These are phyloP conservation scores for Odontocolon sp. DNA, from an alignment of 2,888 invertebrate genomes.

Conservation along the genomic window DNA sequence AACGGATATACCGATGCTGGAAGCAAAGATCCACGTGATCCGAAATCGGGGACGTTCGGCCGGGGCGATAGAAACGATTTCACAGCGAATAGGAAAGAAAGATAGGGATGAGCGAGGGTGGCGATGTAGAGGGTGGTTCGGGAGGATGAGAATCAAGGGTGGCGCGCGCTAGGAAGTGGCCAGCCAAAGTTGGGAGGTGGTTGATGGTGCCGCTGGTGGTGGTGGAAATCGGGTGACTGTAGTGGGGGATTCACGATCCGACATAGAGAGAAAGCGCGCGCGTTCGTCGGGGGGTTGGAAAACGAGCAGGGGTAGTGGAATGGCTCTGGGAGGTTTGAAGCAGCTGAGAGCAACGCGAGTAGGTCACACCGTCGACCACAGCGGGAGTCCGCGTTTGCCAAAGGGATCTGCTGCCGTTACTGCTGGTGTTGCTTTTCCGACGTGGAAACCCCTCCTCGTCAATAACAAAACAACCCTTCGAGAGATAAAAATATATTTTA, in stretches of 20 bases:
- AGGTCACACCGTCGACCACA: slow-evolving; percentile 77
- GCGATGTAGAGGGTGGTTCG: slow-evolving; percentile 29
- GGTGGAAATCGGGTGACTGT: slow-evolving; percentile 31
- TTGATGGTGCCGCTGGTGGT: slow-evolving; percentile 24
- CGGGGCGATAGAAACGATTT: slow-evolving; percentile 24
- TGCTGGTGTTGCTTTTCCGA: slow-evolving; percentile 43
- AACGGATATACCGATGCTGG: no score
- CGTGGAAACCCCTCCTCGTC: neutral
- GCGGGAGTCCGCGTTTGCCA: slow-evolving; percentile 75
- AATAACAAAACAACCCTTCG: slow-evolving; percentile 21
- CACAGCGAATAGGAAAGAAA: neutral
- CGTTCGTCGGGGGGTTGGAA: slow-evolving; percentile 28
- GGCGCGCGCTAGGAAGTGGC: slow-evolving; percentile 57
- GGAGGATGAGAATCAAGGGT: slow-evolving; percentile 51
- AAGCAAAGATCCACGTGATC: slow-evolving; percentile 28
- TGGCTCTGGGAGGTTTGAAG: slow-evolving; percentile 72
- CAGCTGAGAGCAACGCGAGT: slow-evolving; percentile 79
- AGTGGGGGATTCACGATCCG: slow-evolving; percentile 46
- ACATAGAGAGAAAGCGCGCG: slow-evolving; percentile 48
- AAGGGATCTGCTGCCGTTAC: slow-evolving; percentile 70
- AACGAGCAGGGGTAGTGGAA: slow-evolving; percentile 37
- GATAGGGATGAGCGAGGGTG: slow-evolving; percentile 1
- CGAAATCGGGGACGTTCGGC: slow-evolving; percentile 20
- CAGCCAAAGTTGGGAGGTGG: slow-evolving; percentile 42
- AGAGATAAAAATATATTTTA: neutral